These are phyloP conservation scores for Argyresthia goedartella DNA, from an alignment of 2,888 invertebrate species.

Conservation along the genomic window DNA sequence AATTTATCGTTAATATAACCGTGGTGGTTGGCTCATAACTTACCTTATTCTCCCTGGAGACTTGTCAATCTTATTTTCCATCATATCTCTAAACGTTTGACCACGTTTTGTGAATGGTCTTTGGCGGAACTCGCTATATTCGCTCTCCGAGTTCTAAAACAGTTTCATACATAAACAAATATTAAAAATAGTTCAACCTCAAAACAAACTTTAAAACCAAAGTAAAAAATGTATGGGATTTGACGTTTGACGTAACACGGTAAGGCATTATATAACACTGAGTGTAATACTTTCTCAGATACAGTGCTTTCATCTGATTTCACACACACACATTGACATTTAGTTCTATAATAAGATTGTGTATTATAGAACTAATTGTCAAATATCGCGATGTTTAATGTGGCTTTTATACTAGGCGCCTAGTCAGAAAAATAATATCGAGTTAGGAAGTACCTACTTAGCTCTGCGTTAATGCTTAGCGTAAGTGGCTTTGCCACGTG, in stretches of 20 bases:
- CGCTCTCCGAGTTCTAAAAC: constrained; percentile 36
- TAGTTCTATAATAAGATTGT: too few relatives aligned
- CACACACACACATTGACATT: too few relatives aligned
- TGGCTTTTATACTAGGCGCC: neutral
- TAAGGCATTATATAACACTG: too few relatives aligned
- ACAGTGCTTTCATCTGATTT: too few relatives aligned
- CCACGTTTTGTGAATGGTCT: constrained; percentile 44
- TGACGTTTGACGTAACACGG: too few relatives aligned
- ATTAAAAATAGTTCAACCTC: too few relatives aligned
- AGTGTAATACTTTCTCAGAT: too few relatives aligned
- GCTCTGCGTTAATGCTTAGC: neutral
- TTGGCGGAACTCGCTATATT: constrained; percentile 33
- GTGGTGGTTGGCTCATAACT: too few relatives aligned
- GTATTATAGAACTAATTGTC: neutral
- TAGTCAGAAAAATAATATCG: neutral
- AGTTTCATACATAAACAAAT: too few relatives aligned
- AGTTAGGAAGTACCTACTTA: neutral
- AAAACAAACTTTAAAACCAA: too few relatives aligned
- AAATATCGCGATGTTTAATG: neutral
- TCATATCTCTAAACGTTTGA: constrained; percentile 41
- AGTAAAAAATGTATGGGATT: too few relatives aligned
- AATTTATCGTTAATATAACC: too few relatives aligned
- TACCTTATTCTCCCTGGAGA: constrained; percentile 34
- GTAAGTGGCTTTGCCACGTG: neutral
- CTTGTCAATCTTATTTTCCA: constrained; percentile 33